Percentiles rank a stretch among this genome's conserved stretches.
Conservation (phyloP, 2,888 invertebrate genomes). For the Eueremaeus valkanovi region DNA sequence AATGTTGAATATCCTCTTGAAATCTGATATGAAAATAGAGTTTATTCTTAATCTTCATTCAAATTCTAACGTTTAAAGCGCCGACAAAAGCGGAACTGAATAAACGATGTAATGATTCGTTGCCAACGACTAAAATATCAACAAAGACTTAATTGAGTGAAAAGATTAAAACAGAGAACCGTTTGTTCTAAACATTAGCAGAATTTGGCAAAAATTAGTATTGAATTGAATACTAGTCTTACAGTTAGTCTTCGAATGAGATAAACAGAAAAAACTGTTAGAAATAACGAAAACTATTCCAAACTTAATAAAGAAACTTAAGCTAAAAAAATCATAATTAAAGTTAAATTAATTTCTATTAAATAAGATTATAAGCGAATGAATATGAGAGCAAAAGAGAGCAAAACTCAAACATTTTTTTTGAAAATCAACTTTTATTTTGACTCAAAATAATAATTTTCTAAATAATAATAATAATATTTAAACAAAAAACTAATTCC, state of each 20-base stretch:
- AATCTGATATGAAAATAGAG: slow-evolving; percentile 33
- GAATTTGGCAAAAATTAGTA: neutral
- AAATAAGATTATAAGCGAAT: no score
- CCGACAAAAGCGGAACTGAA: slow-evolving; percentile 33
- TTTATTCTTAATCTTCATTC: slow-evolving; percentile 25
- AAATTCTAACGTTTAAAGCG: slow-evolving; percentile 7
- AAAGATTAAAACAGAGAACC: slow-evolving; percentile 1
- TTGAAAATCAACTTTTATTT: slow-evolving; percentile 1
- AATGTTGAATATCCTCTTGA: slow-evolving; percentile 5
- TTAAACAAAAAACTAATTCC: slow-evolving; percentile 28
- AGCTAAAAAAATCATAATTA: no score
- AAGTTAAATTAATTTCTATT: no score
- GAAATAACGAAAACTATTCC: no score
- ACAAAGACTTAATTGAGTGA: slow-evolving; percentile 33
- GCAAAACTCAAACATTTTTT: no score
- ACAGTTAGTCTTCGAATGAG: no score
- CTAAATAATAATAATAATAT: neutral
- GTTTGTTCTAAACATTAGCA: neutral
- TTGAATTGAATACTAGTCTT: no score
- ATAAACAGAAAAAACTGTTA: no score
- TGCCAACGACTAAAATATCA: slow-evolving; percentile 30
- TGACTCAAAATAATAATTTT: slow-evolving; percentile 5
- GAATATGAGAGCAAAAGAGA: no score
- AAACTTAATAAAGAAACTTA: no score
- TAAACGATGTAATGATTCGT: neutral